phyloP scores from a whole-genome alignment of 23 tunicate genomes.

The Ciona savignyi region DNA sequence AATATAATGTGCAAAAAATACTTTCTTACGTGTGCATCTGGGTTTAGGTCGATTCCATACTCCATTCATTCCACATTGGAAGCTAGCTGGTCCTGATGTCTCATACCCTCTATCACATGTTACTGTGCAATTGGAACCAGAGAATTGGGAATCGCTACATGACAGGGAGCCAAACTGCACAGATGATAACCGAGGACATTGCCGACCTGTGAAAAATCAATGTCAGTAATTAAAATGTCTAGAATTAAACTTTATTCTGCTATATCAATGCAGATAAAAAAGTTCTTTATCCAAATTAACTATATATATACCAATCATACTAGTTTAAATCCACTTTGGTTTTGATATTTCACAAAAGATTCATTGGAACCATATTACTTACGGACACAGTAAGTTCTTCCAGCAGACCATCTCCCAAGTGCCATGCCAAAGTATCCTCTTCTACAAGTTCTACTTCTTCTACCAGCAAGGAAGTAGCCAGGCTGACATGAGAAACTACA shows the following conservation, averaged over 20 bases:
- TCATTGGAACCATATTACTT: too few relatives aligned
- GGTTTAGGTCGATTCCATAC: slow-evolving; percentile 32
- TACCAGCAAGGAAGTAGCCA: slow-evolving; percentile 36
- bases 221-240: too few relatives aligned
- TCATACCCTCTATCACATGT: slow-evolving; percentile 48
- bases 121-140: slow-evolving; percentile 47
- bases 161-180: slow-evolving; percentile 14
- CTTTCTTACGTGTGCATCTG: slow-evolving; percentile 43
- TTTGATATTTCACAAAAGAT: too few relatives aligned
- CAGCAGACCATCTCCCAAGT: slow-evolving; percentile 20
- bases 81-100: slow-evolving; percentile 2
- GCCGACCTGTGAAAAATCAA: slow-evolving; percentile 30
- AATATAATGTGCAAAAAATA: too few relatives aligned
- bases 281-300: too few relatives aligned
- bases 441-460: slow-evolving; percentile 13
- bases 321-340: too few relatives aligned
- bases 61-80: slow-evolving; percentile 21
- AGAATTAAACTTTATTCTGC: background rate
- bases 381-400: slow-evolving; percentile 32
- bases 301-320: too few relatives aligned
- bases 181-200: slow-evolving; percentile 10
- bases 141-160: slow-evolving; percentile 35
- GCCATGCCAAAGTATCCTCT: slow-evolving; percentile 20
- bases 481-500: slow-evolving; percentile 35
- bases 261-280: too few relatives aligned